Base-by-base conservation (phyloP, 1,140 invertebrate genomes). In the Augochlora pura region DNA sequence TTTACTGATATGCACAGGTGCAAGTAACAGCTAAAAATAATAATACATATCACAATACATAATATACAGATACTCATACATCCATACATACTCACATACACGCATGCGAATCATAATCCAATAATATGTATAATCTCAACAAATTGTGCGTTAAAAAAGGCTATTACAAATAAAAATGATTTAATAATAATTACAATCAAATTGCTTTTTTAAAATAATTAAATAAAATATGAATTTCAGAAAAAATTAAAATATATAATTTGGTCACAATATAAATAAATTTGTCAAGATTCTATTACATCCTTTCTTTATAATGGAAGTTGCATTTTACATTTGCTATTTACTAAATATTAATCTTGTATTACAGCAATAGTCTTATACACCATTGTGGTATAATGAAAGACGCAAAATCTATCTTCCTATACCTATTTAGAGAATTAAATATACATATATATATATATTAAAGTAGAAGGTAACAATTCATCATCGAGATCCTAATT, bases 1-100 rank as follows among this genome's bases (percentile, higher is more conserved):
- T 78, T 78, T 78, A 78, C 64, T 78, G 25, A 32, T 72, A 72
- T 72, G 68, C 59, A 77, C 46, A 64, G 46, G 49, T 78, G 76
- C 69, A 38, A 72, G 38, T 78, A 69, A 46, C 16, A 6, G 25
- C 54, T 54, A n/a, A 54, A 77, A 77, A 71, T 64, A 71, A 77
- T 68, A 32, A 32, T 79, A 60, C 39, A 60, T 74, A 72, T 79
- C 42, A 57, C 74, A 60, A 84, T 69, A 81, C 83, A 85, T 81
- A 84, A 70, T 39, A 12, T 69, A 73, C 59, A 72, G 59, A 75
- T 42, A 73, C 32, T 2, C 32, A 32, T 16, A 64, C 52, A 49
- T 68, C 8, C 42, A 46, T 46, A 46, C 42, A 12, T 46, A 46
- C 42, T 12, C 42, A 12, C 42, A 12, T 46, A 14, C 9, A 63